A percentile compares a stretch with the other conserved stretches of the same genome.
phyloP scores from a whole-genome alignment of 2,797 vertebrate species.

The Dendrocincla tyrannina region DNA sequence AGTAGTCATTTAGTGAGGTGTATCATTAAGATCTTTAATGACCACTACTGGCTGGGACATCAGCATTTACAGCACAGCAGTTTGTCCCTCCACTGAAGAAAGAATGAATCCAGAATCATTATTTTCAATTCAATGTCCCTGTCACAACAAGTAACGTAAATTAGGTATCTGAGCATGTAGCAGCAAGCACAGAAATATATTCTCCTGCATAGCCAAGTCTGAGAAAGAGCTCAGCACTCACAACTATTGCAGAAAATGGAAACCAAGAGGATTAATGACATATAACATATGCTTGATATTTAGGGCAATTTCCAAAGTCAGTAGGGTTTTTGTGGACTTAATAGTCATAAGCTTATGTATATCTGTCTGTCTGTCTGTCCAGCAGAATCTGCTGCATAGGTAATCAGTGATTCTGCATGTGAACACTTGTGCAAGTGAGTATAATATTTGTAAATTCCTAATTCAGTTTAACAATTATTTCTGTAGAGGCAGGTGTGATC shows the following conservation, averaged over 20 bases:
- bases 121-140: slow-evolving; percentile 22
- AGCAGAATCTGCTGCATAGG: background rate
- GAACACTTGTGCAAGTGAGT: background rate
- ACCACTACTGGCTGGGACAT: background rate
- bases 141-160: slow-evolving; percentile 26
- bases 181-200: background rate
- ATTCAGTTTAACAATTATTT: background rate
- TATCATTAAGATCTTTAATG: background rate
- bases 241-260: background rate
- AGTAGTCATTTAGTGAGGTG: background rate
- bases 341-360: background rate
- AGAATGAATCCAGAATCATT: background rate
- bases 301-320: background rate
- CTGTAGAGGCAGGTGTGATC: background rate
- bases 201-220: background rate
- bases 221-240: background rate
- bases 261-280: background rate
- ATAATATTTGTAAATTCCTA: background rate
- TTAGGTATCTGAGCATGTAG: slow-evolving; percentile 13
- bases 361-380: background rate
- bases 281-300: background rate
- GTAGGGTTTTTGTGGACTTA: background rate
- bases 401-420: background rate
- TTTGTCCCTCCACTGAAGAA: background rate
- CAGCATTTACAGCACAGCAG: background rate